Conservation (phyloP, 2,113 vertebrate genomes). For the Coracopsis vasa region DNA sequence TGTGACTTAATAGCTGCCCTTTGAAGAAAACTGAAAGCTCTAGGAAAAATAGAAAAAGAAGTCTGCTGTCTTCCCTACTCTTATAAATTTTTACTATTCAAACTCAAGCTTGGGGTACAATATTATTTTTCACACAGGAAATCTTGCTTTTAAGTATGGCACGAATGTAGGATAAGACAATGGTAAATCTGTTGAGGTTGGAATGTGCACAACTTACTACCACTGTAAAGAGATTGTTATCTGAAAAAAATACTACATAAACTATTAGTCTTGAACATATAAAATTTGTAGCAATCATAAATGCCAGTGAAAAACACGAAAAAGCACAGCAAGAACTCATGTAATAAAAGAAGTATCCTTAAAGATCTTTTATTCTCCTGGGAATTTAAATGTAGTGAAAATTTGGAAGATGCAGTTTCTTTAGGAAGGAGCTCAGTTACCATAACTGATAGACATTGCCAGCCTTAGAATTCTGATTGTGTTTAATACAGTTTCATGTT, state of each 20-base stretch:
- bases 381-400: slow-evolving; percentile 18
- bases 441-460: slow-evolving; percentile 75
- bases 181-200: slow-evolving; percentile 6
- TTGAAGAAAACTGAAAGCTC: slow-evolving; percentile 54
- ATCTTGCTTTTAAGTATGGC: slow-evolving; percentile 3
- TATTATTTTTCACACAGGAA: slow-evolving; percentile 44
- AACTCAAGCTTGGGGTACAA: slow-evolving; percentile 28
- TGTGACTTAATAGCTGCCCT: slow-evolving; percentile 20
- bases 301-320: background rate
- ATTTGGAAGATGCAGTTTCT: slow-evolving; percentile 38
- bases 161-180: background rate
- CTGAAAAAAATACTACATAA: slow-evolving; percentile 1
- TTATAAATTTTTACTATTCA: slow-evolving; percentile 42
- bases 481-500: slow-evolving; percentile 94
- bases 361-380: background rate
- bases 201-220: background rate
- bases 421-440: slow-evolving; percentile 59
- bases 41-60: slow-evolving; percentile 38
- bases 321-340: background rate
- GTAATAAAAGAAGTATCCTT: slow-evolving; percentile 35
- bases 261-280: background rate
- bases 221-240: background rate
- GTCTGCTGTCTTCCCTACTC: background rate
- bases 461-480: slow-evolving; percentile 87
- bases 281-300: slow-evolving; percentile 10